These are phyloP conservation scores for Allolobophora icterica DNA, from an alignment of 2,888 invertebrate species.

Conservation along the genomic window DNA sequence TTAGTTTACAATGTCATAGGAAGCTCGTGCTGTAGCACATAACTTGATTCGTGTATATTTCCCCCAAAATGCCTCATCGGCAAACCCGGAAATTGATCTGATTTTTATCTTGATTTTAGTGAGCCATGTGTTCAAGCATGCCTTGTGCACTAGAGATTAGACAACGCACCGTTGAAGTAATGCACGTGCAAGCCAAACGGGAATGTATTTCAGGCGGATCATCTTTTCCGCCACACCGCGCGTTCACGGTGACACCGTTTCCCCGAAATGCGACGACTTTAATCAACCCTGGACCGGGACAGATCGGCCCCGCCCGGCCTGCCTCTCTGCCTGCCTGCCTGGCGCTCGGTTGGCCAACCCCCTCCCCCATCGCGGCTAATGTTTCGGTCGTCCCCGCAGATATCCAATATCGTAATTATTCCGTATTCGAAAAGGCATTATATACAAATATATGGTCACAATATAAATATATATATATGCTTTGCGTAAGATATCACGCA, in stretches of 20 bases:
- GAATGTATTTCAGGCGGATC: neutral
- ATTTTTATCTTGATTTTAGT: neutral
- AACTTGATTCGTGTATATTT: neutral
- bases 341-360: neutral
- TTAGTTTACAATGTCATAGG: neutral
- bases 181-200: neutral
- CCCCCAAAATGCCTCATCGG: neutral
- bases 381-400: neutral
- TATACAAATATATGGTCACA: neutral
- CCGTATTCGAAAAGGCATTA: neutral
- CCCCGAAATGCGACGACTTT: neutral
- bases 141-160: neutral
- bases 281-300: neutral
- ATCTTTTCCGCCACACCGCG: neutral
- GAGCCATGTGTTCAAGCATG: neutral
- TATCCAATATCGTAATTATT: constrained; percentile 17
- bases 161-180: too few relatives aligned
- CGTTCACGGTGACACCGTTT: neutral
- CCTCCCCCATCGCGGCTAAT: neutral
- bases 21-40: neutral
- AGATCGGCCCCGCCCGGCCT: neutral
- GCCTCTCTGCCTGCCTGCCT: neutral
- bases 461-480: too few relatives aligned
- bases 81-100: too few relatives aligned
- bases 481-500: too few relatives aligned